Evolutionary conservation across 2,888 invertebrate genomes (phyloP).

Genomic region (Congeria kusceri): DNA sequence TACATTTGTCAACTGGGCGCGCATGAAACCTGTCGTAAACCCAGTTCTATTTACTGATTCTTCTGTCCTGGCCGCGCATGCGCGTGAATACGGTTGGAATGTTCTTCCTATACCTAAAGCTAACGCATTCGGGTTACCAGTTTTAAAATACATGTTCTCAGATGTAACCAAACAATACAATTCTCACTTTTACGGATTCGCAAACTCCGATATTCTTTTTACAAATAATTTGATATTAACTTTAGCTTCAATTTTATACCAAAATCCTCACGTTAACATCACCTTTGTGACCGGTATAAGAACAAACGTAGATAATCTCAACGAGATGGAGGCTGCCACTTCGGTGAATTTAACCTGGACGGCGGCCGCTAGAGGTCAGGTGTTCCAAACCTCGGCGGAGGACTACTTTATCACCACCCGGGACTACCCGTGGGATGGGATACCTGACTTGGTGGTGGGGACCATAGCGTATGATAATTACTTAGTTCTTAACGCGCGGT

Average conservation of each 20-base stretch:
- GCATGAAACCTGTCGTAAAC: constrained; percentile 49
- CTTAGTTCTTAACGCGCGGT: constrained; percentile 23
- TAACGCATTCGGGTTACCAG: constrained; percentile 50
- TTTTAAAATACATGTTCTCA: constrained; percentile 70
- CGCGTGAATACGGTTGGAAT: constrained; percentile 45
- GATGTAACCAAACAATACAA: constrained; percentile 51
- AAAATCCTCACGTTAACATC: background rate
- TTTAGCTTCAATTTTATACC: constrained; percentile 37
- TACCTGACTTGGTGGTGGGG: constrained; percentile 35
- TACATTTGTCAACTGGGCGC: constrained; percentile 63
- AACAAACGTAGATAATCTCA: constrained; percentile 59
- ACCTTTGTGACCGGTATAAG: constrained; percentile 36
- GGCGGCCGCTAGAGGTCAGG: constrained; percentile 28
- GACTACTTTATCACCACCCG: constrained; percentile 45
- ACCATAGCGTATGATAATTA: constrained; percentile 32
- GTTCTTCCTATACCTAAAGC: constrained; percentile 27
- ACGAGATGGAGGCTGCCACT: constrained; percentile 34
- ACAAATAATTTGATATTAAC: constrained; percentile 56
- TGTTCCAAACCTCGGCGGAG: constrained; percentile 29
- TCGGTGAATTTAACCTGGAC: constrained; percentile 28
- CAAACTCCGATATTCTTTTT: constrained; percentile 74
- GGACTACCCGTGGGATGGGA: constrained; percentile 33
- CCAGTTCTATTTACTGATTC: constrained; percentile 60
- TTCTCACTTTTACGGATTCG: constrained; percentile 67
- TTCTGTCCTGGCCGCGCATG: constrained; percentile 4